A percentile compares a stretch with the other conserved stretches of the same genome.
Evolutionary conservation across 1,140 invertebrate species (phyloP).

Genomic region (Drosophila pruinosa): DNA sequence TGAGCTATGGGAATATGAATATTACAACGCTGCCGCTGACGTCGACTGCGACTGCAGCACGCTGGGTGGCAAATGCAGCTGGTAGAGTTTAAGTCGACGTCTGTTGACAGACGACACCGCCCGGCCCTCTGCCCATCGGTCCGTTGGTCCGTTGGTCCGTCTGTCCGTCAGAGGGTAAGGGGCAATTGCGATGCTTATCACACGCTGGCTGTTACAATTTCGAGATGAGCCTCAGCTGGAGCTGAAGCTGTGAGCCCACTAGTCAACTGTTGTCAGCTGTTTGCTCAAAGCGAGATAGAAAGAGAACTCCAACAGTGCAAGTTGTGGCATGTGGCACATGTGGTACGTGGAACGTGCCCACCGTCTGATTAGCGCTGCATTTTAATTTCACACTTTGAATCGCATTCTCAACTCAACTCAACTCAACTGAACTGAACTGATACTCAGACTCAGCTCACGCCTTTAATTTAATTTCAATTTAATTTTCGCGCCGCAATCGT

Average conservation of each 20-base stretch:
- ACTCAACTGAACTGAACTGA: slow-evolving; percentile 18
- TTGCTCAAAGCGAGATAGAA: background rate
- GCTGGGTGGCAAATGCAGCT: slow-evolving; percentile 12
- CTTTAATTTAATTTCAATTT: slow-evolving; percentile 80
- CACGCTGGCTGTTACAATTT: background rate
- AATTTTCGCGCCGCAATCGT: slow-evolving; percentile 43
- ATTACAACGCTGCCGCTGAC: slow-evolving; percentile 18
- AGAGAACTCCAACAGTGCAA: background rate
- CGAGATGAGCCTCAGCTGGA: background rate
- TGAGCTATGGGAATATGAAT: background rate
- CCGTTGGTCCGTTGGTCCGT: no score
- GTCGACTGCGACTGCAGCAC: background rate
- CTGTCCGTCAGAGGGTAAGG: background rate
- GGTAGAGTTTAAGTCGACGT: background rate
- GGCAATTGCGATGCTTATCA: slow-evolving; percentile 41
- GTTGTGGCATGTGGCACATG: no score
- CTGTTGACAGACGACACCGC: slow-evolving; percentile 14
- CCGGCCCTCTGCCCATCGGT: no score
- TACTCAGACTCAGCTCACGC: slow-evolving; percentile 14
- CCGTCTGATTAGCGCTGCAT: slow-evolving; percentile 72
- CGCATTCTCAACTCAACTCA: slow-evolving; percentile 54
- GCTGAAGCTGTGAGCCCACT: background rate
- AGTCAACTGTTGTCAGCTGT: background rate
- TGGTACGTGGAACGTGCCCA: slow-evolving; percentile 49
- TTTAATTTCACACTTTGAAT: slow-evolving; percentile 77